Evolutionary conservation across 1,140 invertebrate genomes (phyloP).

Genomic region (Triops cancriformis): DNA sequence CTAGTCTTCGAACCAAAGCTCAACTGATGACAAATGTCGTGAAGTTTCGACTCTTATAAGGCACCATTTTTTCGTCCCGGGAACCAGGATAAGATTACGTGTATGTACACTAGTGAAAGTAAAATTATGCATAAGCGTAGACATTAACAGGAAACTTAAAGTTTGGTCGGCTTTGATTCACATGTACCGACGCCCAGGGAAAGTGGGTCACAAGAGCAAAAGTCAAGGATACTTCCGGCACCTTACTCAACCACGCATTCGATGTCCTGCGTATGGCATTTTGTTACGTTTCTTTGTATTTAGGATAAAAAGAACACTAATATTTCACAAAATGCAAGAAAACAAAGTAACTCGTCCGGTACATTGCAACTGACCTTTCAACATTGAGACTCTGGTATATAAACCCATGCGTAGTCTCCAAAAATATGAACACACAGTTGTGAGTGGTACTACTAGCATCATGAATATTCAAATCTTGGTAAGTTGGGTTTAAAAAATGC

Average conservation of each 20-base stretch:
- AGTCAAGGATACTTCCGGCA: constrained; percentile 4
- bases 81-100: background rate
- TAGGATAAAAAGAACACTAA: background rate
- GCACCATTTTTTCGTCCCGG: background rate
- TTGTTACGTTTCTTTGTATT: background rate
- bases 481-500: background rate
- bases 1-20: background rate
- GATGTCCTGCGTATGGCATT: background rate
- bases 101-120: background rate
- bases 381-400: background rate
- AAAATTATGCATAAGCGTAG: background rate
- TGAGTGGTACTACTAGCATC: background rate
- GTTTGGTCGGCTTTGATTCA: background rate
- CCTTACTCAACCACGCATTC: background rate
- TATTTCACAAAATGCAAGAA: background rate
- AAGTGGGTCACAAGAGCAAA: constrained; percentile 4
- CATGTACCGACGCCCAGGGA: background rate
- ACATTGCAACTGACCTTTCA: background rate
- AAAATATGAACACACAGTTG: background rate
- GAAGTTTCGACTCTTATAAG: background rate
- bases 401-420: background rate
- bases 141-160: background rate
- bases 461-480: background rate
- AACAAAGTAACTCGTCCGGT: background rate
- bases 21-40: background rate